These are phyloP conservation scores for Teleopsis dalmanni DNA, from an alignment of 1,140 invertebrate genomes.

Conservation along the genomic window DNA sequence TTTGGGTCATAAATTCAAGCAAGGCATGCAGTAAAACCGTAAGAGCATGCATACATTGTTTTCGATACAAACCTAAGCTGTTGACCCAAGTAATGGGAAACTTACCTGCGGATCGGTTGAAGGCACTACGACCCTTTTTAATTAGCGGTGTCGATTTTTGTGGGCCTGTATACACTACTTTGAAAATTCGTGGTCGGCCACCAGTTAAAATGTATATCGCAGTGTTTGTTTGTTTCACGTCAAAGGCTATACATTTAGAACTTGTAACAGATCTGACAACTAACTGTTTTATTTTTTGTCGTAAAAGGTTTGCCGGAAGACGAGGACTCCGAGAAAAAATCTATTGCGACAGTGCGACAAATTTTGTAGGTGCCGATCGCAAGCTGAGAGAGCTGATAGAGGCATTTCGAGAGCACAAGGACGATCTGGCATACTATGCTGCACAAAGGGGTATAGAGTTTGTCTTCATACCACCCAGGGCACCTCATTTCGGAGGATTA, in stretches of 20 bases:
- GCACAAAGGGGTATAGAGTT: no score
- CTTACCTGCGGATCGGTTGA: constrained; percentile 3
- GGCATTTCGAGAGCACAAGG: background rate
- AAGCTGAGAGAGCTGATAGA: background rate
- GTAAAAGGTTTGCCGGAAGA: constrained; percentile 31
- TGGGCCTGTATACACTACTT: constrained; percentile 6
- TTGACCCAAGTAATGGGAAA: constrained; percentile 9
- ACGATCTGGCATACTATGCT: no score
- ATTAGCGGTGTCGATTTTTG: constrained; percentile 13
- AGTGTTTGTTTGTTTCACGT: constrained; percentile 26
- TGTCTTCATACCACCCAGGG: no score
- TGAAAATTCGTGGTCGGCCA: constrained; percentile 4
- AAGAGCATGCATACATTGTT: constrained; percentile 6
- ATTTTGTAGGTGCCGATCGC: constrained; percentile 13
- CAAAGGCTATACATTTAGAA: constrained; percentile 34
- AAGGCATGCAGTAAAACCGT: constrained; percentile 7
- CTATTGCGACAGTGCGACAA: constrained; percentile 18
- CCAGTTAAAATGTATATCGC: constrained; percentile 10
- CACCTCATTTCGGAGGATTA: no score
- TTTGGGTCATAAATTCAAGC: constrained; percentile 12
- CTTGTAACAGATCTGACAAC: constrained; percentile 27
- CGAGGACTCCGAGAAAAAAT: constrained; percentile 15
- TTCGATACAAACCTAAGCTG: constrained; percentile 9
- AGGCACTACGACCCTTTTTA: constrained; percentile 5
- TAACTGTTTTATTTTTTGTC: constrained; percentile 26